Evolutionary conservation across 2,113 vertebrate genomes (phyloP).

Genomic region (Misgurnus mizolepis): DNA sequence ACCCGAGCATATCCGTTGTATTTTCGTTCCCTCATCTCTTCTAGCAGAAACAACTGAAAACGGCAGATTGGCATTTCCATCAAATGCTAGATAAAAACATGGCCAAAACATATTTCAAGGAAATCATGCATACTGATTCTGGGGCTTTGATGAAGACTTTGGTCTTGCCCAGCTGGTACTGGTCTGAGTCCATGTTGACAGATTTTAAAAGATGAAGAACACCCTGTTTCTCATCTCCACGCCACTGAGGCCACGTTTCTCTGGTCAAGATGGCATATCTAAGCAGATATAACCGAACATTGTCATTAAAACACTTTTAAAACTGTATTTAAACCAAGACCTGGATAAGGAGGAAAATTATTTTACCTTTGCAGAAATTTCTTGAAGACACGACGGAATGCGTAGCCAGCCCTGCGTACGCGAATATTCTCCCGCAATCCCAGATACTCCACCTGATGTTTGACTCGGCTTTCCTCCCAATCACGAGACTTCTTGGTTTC

Average conservation of each 20-base stretch:
- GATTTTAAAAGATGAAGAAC: conserved; percentile 79
- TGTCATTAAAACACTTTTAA: not conserved
- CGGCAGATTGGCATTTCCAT: not conserved
- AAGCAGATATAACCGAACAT: not conserved
- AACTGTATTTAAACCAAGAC: not conserved
- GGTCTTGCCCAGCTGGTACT: conserved; percentile 80
- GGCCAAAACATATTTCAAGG: not conserved
- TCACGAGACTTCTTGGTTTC: conserved; percentile 78
- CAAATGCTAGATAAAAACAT: no score
- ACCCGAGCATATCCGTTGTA: conserved; percentile 80
- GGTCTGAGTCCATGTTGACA: conserved; percentile 82
- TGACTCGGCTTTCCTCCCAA: conserved; percentile 80
- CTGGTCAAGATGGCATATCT: conserved; percentile 84
- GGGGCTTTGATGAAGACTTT: conserved; percentile 86
- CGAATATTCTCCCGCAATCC: conserved; percentile 81
- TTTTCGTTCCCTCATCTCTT: conserved; percentile 78
- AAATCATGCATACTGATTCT: conserved; percentile 73
- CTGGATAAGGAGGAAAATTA: no score
- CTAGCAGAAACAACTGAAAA: conserved; percentile 72
- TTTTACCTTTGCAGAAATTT: conserved; percentile 80
- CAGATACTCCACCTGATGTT: conserved; percentile 82
- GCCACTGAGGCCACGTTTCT: conserved; percentile 80
- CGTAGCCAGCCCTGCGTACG: conserved; percentile 78
- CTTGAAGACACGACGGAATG: conserved; percentile 74
- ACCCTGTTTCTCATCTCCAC: conserved; percentile 75